Conservation (phyloP, 2,113 vertebrate genomes). For the Steatornis caripensis region DNA sequence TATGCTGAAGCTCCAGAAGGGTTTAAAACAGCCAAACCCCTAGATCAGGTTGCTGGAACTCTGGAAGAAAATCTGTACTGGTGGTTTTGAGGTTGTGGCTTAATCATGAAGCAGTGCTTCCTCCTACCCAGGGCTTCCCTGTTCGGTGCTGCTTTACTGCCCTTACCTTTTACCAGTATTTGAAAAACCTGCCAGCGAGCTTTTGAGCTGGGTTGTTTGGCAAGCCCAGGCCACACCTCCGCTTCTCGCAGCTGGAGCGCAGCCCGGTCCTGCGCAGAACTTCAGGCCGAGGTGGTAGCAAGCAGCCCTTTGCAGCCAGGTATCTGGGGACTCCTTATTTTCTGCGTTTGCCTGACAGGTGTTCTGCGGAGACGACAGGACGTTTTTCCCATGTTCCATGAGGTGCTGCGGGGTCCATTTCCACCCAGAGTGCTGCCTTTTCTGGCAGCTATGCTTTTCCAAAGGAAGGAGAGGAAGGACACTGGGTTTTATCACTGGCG, state of each 20-base stretch:
- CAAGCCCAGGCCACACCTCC: not conserved
- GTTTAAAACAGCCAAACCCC: not conserved
- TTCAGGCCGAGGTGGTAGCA: rapidly evolving
- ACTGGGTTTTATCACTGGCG: not conserved
- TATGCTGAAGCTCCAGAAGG: not conserved
- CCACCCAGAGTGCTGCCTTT: slow-evolving; percentile 57
- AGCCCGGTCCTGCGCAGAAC: not conserved
- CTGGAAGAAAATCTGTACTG: not conserved
- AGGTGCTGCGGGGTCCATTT: slow-evolving; percentile 18
- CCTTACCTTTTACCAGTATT: not conserved
- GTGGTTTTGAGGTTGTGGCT: not conserved
- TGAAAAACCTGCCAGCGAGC: not conserved
- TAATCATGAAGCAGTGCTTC: rapidly evolving
- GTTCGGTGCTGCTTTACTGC: not conserved
- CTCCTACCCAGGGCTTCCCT: not conserved
- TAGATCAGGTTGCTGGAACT: not conserved
- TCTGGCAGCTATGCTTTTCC: slow-evolving; percentile 54
- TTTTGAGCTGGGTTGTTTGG: not conserved
- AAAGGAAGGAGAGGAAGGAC: slow-evolving; percentile 57
- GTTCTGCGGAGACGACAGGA: rapidly evolving
- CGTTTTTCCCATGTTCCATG: slow-evolving; percentile 39
- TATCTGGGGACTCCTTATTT: rapidly evolving
- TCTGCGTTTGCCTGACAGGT: not conserved
- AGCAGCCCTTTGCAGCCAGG: rapidly evolving
- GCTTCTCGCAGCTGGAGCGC: not conserved